phyloP scores from a whole-genome alignment of 2,113 vertebrate species.

The Poecilia latipinna region DNA sequence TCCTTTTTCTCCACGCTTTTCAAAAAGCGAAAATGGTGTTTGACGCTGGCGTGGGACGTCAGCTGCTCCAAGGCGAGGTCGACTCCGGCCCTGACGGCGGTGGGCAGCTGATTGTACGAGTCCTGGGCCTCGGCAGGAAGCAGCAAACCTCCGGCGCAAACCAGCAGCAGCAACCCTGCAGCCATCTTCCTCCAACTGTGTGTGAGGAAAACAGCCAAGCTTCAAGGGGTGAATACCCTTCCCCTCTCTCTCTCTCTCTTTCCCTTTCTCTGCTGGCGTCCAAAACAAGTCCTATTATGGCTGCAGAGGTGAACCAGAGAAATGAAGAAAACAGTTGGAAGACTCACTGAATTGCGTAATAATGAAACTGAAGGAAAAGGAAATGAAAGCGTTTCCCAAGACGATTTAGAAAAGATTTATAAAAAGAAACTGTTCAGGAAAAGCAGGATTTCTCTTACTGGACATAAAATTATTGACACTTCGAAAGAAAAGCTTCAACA shows the following conservation, averaged over 20 bases:
- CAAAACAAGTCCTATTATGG: conserved; percentile 65
- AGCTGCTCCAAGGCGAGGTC: conserved; percentile 65
- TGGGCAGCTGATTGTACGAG: conserved; percentile 36
- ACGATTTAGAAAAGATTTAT: background rate
- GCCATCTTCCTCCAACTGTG: conserved; percentile 61
- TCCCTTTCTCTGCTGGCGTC: conserved; percentile 16
- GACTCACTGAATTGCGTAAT: conserved; percentile 11
- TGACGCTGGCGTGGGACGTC: conserved; percentile 34
- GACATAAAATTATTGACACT: background rate
- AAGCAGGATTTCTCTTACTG: background rate
- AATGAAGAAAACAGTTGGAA: background rate
- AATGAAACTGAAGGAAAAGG: background rate
- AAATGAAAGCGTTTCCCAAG: background rate
- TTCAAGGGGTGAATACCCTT: conserved; percentile 17
- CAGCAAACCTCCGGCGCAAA: conserved; percentile 54
- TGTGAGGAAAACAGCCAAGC: conserved; percentile 16
- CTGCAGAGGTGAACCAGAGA: background rate
- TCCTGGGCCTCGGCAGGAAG: conserved; percentile 39
- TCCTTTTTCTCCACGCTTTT: conserved; percentile 55
- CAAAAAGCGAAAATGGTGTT: conserved; percentile 73
- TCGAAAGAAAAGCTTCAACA: background rate
- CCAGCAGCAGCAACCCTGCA: conserved; percentile 53
- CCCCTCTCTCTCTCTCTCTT: conserved; percentile 11
- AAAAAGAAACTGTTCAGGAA: background rate
- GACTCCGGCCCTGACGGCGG: conserved; percentile 60